phyloP scores from a whole-genome alignment of 64 coral and sea anemone species.

The Dendrophyllia cribrosa region DNA sequence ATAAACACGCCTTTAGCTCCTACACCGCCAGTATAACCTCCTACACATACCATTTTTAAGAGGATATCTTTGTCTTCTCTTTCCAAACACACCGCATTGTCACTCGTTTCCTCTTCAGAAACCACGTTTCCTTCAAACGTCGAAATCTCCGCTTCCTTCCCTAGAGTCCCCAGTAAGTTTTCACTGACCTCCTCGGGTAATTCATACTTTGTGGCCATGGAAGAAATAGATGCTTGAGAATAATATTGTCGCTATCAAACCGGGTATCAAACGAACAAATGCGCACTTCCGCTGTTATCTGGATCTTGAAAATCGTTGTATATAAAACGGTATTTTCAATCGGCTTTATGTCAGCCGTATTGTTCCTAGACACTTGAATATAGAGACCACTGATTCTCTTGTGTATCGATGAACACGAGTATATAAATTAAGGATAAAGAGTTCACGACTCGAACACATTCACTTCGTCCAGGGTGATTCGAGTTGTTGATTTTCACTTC shows the following conservation, averaged over 20 bases:
- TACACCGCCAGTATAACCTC: slow-evolving; percentile 46
- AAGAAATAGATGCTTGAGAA: not conserved
- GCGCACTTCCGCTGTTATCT: not conserved
- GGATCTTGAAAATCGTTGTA: no score
- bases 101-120: slow-evolving; percentile 6
- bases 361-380: no score
- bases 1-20: slow-evolving; percentile 51
- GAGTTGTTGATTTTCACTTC: no score
- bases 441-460: no score
- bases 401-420: no score
- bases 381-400: no score
- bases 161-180: slow-evolving; percentile 2
- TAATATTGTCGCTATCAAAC: not conserved
- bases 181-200: slow-evolving; percentile 30
- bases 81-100: not conserved
- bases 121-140: slow-evolving; percentile 38
- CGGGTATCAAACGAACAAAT: not conserved
- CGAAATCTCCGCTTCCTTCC: slow-evolving; percentile 41
- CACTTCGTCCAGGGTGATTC: no score
- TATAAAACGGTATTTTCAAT: no score
- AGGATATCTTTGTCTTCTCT: slow-evolving; percentile 12
- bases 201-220: slow-evolving; percentile 22
- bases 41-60: slow-evolving; percentile 68
- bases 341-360: no score
- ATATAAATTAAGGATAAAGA: no score